Evolutionary conservation across 2,888 invertebrate species (phyloP), one percentile per base, ranked within the genome.

Genomic region (Lasioglossum leucozonium): DNA sequence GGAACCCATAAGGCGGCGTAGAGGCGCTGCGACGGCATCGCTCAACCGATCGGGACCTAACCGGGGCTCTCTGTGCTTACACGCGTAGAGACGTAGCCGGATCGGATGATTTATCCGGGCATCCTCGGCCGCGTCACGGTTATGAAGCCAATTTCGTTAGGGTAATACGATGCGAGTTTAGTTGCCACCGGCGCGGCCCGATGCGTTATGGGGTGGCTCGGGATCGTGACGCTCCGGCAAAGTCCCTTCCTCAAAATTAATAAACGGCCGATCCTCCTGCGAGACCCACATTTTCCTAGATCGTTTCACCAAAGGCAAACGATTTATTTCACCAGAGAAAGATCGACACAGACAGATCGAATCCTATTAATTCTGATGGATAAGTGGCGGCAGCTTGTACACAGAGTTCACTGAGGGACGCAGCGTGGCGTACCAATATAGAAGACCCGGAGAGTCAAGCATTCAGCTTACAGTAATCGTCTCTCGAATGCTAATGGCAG

Each of bases 21-120:
- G 34, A 1, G 34, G 34, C 34, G 34, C 34, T 1, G 34, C 34
- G 34, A 2, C 72, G 81, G 30, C 67, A 67, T 65, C 83, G 77
- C 73, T 75, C 79, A 55, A 44, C 58, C 67, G 84, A 84, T 82
- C 75, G 82, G 75, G 79, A 87, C 71, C 83, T 81, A 69, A 44
- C 37, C 65, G 72, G 69, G 78, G 81, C 3, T 75, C 81, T 84
- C 82, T 11, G 82, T 89, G 89, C 83, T 78, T 78, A 65, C 83
- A 80, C 80, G 82, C 79, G 72, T 85, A 83, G 81, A 83, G 81
- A 78, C 87, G 81, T 44, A 71, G 6, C 74, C 58, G 67, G 22
- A 84, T 82, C 77, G 74, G 65, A 86, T 87, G 89, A 89, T 89
- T 89, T 86, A 89, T 77, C 74, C 85, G 22, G 74, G 72, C 65